Conservation (phyloP, 2,797 vertebrate genomes). For the Chaunax sp. region DNA sequence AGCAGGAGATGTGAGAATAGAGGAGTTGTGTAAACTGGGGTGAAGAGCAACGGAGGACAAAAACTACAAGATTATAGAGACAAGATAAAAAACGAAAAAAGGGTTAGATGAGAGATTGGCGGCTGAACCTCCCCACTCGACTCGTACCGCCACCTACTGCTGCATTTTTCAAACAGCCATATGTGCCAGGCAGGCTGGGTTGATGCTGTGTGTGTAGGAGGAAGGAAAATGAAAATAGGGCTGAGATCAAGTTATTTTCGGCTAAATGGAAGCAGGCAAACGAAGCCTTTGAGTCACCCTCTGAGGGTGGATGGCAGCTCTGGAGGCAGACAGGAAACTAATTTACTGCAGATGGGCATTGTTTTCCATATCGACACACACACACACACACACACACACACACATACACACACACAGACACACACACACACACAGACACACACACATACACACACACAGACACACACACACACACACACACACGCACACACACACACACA, state of each 20-base stretch:
- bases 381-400: background rate
- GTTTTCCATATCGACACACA: conserved; percentile 5
- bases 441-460: no score
- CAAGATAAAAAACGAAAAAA: conserved; percentile 23
- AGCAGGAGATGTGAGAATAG: conserved; percentile 9
- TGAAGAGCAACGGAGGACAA: background rate
- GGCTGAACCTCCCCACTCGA: conserved; percentile 31
- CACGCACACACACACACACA: background rate
- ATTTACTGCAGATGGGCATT: conserved; percentile 30
- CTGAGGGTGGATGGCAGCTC: conserved; percentile 65
- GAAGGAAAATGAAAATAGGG: conserved; percentile 76
- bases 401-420: no score
- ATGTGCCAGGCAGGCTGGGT: conserved; percentile 62
- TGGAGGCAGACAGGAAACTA: conserved; percentile 52
- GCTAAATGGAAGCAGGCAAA: conserved; percentile 78
- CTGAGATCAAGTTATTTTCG: conserved; percentile 82
- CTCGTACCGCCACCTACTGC: conserved; percentile 51
- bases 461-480: no score
- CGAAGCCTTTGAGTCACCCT: conserved; percentile 81
- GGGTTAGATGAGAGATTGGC: conserved; percentile 51
- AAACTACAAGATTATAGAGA: conserved; percentile 35
- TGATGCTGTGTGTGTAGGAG: conserved; percentile 73
- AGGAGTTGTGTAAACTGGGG: conserved; percentile 1
- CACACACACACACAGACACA: no score
- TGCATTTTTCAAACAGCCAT: conserved; percentile 61